Evolutionary conservation across 2,797 vertebrate genomes (phyloP).

Genomic region (Tinamus major): DNA sequence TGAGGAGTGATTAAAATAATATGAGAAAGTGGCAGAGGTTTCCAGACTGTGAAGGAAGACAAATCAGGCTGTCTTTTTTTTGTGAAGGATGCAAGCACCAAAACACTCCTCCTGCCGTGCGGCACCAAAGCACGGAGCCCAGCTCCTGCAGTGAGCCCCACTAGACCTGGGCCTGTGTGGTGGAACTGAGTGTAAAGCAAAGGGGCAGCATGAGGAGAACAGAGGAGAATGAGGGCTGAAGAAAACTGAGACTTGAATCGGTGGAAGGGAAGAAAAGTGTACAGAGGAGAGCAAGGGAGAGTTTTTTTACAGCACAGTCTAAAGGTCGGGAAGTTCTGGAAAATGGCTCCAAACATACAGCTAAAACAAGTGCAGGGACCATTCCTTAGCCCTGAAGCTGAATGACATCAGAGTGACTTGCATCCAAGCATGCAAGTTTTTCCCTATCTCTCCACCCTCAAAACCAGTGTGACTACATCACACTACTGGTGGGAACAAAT

Average conservation of each 20-base stretch:
- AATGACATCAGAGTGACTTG: not conserved
- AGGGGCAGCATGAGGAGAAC: not conserved
- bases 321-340: not conserved
- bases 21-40: not conserved
- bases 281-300: not conserved
- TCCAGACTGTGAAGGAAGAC: not conserved
- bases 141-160: not conserved
- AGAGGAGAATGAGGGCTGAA: not conserved
- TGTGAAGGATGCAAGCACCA: not conserved
- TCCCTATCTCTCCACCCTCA: not conserved
- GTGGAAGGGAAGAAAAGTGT: not conserved
- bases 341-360: not conserved
- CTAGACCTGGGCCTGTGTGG: not conserved
- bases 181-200: too few relatives aligned
- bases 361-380: not conserved
- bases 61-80: not conserved
- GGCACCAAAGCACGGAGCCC: not conserved
- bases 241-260: not conserved
- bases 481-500: not conserved
- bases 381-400: not conserved
- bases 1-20: constrained; percentile 15
- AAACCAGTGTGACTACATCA: not conserved
- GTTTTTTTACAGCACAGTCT: not conserved
- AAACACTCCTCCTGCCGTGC: rapidly evolving
- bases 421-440: not conserved